phyloP scores from a whole-genome alignment of 2,797 vertebrate species.

The Dromococcyx pavoninus region DNA sequence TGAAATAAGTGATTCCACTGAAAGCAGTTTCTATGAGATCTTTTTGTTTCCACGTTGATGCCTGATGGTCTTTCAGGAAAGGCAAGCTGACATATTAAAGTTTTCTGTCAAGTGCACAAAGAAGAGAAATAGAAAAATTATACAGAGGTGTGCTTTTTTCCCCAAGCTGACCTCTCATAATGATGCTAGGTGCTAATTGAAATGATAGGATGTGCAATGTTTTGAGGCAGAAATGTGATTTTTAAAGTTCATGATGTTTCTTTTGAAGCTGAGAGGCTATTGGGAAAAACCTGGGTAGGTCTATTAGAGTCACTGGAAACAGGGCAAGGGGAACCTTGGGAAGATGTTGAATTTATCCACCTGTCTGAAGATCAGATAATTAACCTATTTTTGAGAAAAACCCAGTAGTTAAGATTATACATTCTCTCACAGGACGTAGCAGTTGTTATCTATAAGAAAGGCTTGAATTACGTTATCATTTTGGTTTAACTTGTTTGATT shows the following conservation, averaged over 20 bases:
- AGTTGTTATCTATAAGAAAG: background rate
- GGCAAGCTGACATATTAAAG: background rate
- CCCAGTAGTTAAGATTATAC: background rate
- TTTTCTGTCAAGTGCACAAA: slow-evolving; percentile 13
- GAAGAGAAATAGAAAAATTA: background rate
- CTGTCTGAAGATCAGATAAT: background rate
- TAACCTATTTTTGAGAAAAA: background rate
- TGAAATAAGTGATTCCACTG: background rate
- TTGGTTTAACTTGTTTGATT: background rate
- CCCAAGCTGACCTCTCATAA: background rate
- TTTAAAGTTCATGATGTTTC: background rate
- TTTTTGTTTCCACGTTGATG: background rate
- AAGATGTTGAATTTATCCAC: background rate
- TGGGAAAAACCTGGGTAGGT: background rate
- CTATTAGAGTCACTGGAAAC: background rate
- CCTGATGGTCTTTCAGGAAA: background rate
- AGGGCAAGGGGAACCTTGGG: background rate
- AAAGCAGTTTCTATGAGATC: background rate
- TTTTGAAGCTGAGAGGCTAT: background rate
- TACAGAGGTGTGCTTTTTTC: background rate
- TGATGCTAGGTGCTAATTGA: background rate
- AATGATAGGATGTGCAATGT: background rate
- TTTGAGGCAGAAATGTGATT: slow-evolving; percentile 11
- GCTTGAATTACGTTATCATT: background rate
- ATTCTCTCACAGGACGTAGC: accelerated